These are phyloP conservation scores for Candidula unifasciata DNA, from an alignment of 2,888 invertebrate genomes.

Conservation along the genomic window DNA sequence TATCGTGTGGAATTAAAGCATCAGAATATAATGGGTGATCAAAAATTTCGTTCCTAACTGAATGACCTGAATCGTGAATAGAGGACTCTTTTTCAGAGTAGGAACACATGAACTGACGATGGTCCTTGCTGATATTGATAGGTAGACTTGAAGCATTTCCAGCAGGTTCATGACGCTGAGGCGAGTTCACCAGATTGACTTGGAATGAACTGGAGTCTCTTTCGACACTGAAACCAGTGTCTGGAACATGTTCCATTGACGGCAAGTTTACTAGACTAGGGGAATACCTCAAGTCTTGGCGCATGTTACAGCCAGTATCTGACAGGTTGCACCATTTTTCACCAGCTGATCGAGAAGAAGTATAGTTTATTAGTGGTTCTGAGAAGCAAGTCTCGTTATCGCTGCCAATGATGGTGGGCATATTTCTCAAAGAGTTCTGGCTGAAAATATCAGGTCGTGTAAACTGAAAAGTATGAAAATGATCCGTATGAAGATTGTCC, in stretches of 20 bases:
- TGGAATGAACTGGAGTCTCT: background rate
- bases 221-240: background rate
- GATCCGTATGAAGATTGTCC: background rate
- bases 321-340: background rate
- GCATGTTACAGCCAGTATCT: too few relatives aligned
- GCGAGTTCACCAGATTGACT: slow-evolving; percentile 6
- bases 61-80: too few relatives aligned
- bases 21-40: background rate
- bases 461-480: background rate
- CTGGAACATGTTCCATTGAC: background rate
- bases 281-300: background rate
- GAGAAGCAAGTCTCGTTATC: background rate
- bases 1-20: background rate
- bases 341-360: background rate
- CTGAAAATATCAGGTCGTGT: background rate
- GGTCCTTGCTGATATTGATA: background rate
- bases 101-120: too few relatives aligned
- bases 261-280: background rate
- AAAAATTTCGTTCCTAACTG: background rate
- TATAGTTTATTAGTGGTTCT: background rate
- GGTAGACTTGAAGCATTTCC: background rate
- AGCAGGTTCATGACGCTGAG: background rate
- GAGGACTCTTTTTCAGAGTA: background rate
- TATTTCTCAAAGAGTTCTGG: background rate
- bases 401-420: background rate